Percentiles rank a stretch among this genome's conserved stretches.
Conservation (phyloP, 2,888 invertebrate species). For the Ornithoptera alexandrae region DNA sequence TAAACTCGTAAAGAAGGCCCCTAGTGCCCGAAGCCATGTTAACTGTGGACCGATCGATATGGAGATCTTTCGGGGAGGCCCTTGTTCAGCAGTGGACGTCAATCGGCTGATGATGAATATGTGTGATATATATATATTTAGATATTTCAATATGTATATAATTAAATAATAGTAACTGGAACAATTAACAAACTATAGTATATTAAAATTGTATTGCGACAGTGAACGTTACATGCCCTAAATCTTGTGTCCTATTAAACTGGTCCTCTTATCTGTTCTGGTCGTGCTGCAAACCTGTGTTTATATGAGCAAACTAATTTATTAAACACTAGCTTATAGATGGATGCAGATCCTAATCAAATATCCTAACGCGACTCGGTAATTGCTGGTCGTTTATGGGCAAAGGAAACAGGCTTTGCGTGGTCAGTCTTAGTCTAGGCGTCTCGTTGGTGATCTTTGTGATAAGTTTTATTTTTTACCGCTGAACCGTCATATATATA, state of each 20-base stretch:
- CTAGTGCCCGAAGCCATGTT: no score
- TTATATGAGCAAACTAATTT: conserved; percentile 16
- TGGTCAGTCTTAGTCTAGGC: neutral
- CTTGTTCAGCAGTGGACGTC: no score
- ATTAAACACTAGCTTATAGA: conserved; percentile 9
- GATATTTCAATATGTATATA: no score
- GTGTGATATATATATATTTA: no score
- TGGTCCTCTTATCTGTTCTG: neutral
- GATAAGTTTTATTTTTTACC: neutral
- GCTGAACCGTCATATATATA: no score
- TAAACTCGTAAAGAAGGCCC: no score
- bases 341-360: conserved; percentile 15
- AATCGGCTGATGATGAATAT: no score
- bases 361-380: conserved; percentile 15
- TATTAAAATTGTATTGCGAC: neutral
- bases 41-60: no score
- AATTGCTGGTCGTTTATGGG: conserved; percentile 10
- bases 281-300: neutral
- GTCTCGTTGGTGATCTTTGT: neutral
- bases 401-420: conserved; percentile 3
- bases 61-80: no score
- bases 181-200: neutral
- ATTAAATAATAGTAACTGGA: no score
- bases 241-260: neutral
- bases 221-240: neutral